Conservation (phyloP, 2,888 invertebrate genomes). For the Bursaphelenchus okinawaensis region DNA sequence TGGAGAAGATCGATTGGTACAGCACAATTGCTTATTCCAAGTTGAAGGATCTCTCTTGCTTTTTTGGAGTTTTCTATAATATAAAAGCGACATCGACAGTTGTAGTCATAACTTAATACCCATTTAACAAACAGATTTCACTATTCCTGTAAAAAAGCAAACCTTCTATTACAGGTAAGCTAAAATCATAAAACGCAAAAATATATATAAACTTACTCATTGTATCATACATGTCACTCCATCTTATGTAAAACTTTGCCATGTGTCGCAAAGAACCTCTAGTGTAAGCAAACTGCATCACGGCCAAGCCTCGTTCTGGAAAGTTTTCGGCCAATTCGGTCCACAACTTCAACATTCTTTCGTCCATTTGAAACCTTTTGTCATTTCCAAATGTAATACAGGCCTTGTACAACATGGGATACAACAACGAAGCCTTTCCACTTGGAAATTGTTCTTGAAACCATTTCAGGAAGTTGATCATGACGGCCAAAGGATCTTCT, state of each 20-base stretch:
- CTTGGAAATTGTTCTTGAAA: constrained; percentile 29
- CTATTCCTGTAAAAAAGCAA: no score
- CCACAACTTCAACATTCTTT: constrained; percentile 34
- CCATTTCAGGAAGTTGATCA: constrained; percentile 20
- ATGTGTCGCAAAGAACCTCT: constrained; percentile 31
- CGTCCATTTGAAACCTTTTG: constrained; percentile 30
- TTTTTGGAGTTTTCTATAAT: constrained; percentile 23
- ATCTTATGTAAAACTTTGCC: constrained; percentile 33
- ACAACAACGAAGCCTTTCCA: constrained; percentile 21
- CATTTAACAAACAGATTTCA: no score
- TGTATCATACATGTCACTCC: constrained; percentile 34
- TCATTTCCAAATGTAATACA: constrained; percentile 21
- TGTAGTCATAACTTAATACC: neutral
- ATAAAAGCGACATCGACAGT: neutral
- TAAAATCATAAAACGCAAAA: neutral
- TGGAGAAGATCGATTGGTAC: constrained; percentile 24
- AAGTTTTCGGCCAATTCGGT: constrained; percentile 32
- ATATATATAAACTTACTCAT: constrained; percentile 9
- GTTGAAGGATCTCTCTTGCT: constrained; percentile 27
- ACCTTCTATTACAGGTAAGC: no score
- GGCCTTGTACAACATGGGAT: constrained; percentile 33
- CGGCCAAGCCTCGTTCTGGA: constrained; percentile 32
- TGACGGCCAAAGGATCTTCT: constrained; percentile 15
- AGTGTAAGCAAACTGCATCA: constrained; percentile 34
- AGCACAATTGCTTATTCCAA: constrained; percentile 26